These are phyloP conservation scores for Apomyelois bistriatella DNA, from an alignment of 2,888 invertebrate genomes.

Conservation along the genomic window DNA sequence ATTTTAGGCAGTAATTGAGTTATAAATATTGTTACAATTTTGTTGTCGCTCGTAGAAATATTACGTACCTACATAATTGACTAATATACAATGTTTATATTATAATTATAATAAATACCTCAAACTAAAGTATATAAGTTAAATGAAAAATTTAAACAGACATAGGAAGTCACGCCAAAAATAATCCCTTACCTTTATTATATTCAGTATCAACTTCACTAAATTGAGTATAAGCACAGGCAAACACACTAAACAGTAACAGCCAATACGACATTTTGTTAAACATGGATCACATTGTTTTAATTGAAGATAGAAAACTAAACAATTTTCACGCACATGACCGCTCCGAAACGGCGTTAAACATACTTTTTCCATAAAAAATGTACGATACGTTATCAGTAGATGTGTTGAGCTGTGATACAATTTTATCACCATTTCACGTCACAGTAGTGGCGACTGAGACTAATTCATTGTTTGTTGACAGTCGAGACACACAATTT, in stretches of 20 bases:
- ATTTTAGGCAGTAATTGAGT: too few species aligned
- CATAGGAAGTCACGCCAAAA: too few species aligned
- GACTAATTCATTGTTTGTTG: slow-evolving; percentile 5
- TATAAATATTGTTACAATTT: too few species aligned
- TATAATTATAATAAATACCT: too few species aligned
- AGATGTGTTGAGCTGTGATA: slow-evolving; percentile 51
- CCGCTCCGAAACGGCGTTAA: slow-evolving; percentile 19
- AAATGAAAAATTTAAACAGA: too few species aligned
- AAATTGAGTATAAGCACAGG: slow-evolving; percentile 38
- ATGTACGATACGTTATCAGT: slow-evolving; percentile 58
- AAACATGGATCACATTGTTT: slow-evolving; percentile 19
- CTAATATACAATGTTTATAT: too few species aligned
- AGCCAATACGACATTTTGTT: slow-evolving; percentile 45
- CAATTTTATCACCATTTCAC: slow-evolving; percentile 39
- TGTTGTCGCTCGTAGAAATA: too few species aligned
- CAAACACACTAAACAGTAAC: slow-evolving; percentile 37
- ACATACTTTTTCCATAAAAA: slow-evolving; percentile 42
- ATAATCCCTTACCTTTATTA: background rate
- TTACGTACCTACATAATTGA: too few species aligned
- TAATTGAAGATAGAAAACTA: background rate
- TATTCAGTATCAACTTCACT: slow-evolving; percentile 29
- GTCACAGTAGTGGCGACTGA: slow-evolving; percentile 37
- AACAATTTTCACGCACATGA: slow-evolving; percentile 1
- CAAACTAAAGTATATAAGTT: too few species aligned
- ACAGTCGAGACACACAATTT: background rate